Conservation (phyloP, 2,113 vertebrate genomes). For the Solenodon paradoxus region DNA sequence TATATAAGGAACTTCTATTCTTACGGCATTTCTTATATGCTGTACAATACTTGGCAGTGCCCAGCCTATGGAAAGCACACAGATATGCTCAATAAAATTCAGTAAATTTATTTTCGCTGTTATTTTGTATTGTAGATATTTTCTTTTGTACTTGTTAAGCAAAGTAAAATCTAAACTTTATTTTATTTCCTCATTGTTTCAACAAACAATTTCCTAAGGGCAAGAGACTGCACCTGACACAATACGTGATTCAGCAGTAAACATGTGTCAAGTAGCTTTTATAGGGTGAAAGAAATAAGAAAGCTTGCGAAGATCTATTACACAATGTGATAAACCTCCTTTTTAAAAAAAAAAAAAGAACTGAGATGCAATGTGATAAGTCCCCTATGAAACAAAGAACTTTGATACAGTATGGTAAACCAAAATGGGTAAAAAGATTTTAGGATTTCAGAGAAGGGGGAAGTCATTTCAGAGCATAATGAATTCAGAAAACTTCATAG, state of each 20-base stretch:
- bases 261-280: neutral
- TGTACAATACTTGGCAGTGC: neutral
- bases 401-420: too few species aligned
- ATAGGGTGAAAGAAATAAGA: neutral
- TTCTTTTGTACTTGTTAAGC: neutral
- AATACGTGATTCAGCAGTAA: neutral
- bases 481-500: neutral
- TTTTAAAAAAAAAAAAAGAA: too few species aligned
- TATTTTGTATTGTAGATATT: neutral
- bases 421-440: neutral
- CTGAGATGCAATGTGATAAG: too few species aligned
- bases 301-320: neutral
- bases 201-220: neutral
- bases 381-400: too few species aligned
- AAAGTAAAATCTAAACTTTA: neutral
- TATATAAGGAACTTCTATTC: neutral
- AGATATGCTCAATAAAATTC: too few species aligned
- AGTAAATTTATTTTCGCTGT: neutral
- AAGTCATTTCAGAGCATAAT: neutral
- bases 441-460: neutral
- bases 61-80: neutral
- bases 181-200: neutral
- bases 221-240: neutral
- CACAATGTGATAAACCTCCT: neutral
- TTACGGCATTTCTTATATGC: neutral